These are phyloP conservation scores for Hippoglossus hippoglossus DNA, from an alignment of 2,797 vertebrate genomes.

Conservation along the genomic window DNA sequence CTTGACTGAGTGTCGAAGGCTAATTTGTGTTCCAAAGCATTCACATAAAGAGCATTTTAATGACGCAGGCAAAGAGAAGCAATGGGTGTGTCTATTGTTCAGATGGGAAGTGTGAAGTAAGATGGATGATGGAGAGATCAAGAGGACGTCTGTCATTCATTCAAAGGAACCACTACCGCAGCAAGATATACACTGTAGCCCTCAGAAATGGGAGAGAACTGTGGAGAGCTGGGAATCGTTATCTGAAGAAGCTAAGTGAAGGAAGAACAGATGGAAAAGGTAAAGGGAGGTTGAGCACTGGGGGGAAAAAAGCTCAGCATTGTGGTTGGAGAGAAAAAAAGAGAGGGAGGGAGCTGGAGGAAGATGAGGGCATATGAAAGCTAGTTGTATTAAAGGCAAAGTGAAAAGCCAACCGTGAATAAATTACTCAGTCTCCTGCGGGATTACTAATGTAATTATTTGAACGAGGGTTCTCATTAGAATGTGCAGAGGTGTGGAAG, in stretches of 20 bases:
- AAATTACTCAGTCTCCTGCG: slow-evolving; percentile 76
- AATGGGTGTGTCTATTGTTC: slow-evolving; percentile 52
- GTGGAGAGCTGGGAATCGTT: slow-evolving; percentile 45
- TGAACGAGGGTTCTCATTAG: slow-evolving; percentile 84
- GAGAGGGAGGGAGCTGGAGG: slow-evolving; percentile 18
- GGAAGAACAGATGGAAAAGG: slow-evolving; percentile 51
- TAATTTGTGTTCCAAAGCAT: slow-evolving; percentile 55
- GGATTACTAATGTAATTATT: slow-evolving; percentile 88
- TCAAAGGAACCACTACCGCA: slow-evolving; percentile 41
- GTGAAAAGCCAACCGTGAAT: slow-evolving; percentile 76
- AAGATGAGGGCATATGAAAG: slow-evolving; percentile 65
- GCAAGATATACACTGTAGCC: slow-evolving; percentile 19
- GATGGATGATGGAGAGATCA: slow-evolving; percentile 62
- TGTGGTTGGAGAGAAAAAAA: slow-evolving; percentile 39
- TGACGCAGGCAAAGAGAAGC: slow-evolving; percentile 29
- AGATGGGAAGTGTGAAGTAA: slow-evolving; percentile 49
- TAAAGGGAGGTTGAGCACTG: slow-evolving; percentile 40
- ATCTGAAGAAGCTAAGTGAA: slow-evolving; percentile 46
- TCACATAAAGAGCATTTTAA: slow-evolving; percentile 60
- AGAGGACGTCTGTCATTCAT: slow-evolving; percentile 56
- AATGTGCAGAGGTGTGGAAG: slow-evolving; percentile 81
- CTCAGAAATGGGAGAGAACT: slow-evolving; percentile 32
- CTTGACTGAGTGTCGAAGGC: slow-evolving; percentile 28
- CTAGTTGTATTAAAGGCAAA: slow-evolving; percentile 75
- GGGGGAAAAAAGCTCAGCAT: slow-evolving; percentile 43